Evolutionary conservation across 2,113 vertebrate species (phyloP).

Genomic region (Ceyx cyanopectus): DNA sequence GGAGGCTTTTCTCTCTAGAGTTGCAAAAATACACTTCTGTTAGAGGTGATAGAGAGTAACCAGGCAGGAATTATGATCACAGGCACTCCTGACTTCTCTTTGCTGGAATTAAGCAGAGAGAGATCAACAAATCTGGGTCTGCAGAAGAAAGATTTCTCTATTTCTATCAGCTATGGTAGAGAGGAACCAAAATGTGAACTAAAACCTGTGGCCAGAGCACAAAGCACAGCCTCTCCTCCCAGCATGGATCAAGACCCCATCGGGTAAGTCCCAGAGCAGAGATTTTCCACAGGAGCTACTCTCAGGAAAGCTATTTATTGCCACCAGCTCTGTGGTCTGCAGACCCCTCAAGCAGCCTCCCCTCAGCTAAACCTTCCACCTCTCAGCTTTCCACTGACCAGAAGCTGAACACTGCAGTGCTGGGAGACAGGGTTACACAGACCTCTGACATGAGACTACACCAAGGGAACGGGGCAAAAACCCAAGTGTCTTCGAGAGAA

Average conservation of each 20-base stretch:
- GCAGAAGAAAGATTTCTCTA: background rate
- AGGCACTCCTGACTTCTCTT: background rate
- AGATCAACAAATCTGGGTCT: constrained; percentile 10
- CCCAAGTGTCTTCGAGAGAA: background rate
- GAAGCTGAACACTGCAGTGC: background rate
- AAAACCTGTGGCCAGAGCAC: background rate
- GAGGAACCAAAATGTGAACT: background rate
- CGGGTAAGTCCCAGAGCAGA: background rate
- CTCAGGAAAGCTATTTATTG: background rate
- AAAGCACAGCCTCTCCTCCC: background rate
- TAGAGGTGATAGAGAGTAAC: background rate
- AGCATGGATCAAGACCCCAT: background rate
- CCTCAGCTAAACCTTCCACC: background rate
- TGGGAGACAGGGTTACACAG: background rate
- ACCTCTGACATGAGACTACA: background rate
- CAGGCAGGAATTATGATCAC: background rate
- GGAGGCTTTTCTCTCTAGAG: background rate
- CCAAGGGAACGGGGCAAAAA: background rate
- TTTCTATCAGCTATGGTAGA: background rate
- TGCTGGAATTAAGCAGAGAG: background rate
- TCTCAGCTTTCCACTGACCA: background rate
- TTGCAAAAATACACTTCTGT: background rate
- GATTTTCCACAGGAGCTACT: background rate
- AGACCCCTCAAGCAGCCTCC: background rate
- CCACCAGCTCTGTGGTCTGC: background rate